A percentile compares a stretch with the other conserved stretches of the same genome.
These are phyloP conservation scores for Empidonax traillii DNA, from an alignment of 2,113 vertebrate species.

Conservation along the genomic window DNA sequence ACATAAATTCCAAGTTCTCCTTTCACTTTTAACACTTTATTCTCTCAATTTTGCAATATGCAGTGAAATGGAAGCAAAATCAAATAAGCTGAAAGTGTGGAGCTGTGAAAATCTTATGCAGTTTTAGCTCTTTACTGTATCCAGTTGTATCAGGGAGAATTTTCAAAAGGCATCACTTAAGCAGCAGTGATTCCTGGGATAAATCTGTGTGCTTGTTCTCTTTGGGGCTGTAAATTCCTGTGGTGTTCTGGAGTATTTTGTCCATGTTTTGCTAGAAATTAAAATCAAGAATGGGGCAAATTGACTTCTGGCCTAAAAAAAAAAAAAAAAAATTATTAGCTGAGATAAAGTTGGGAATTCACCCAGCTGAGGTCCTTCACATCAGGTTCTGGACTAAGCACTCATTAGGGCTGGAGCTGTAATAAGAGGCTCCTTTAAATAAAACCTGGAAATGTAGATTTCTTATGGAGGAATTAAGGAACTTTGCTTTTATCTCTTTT, in stretches of 20 bases:
- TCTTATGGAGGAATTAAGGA: not conserved
- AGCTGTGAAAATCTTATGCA: not conserved
- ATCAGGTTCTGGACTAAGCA: not conserved
- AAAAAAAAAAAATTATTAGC: not conserved
- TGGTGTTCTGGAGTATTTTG: not conserved
- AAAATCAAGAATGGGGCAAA: not conserved
- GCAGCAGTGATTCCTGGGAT: not conserved
- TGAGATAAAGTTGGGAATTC: not conserved
- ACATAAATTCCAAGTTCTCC: constrained; percentile 3
- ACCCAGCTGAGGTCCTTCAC: not conserved
- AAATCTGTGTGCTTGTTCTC: not conserved
- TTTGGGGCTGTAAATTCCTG: not conserved
- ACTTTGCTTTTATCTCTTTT: constrained; percentile 37
- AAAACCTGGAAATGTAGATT: not conserved
- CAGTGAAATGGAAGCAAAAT: constrained; percentile 23
- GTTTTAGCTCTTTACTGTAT: constrained; percentile 8
- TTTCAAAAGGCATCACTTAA: not conserved
- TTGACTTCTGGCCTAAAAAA: not conserved
- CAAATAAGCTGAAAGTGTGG: not conserved
- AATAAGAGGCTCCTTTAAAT: not conserved
- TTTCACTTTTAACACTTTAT: not conserved
- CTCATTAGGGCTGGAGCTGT: not conserved
- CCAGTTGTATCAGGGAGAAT: not conserved
- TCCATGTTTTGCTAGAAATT: not conserved
- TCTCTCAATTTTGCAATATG: not conserved